Conservation (phyloP, 2,797 vertebrate genomes). For the Percopsis omiscomaycus region DNA sequence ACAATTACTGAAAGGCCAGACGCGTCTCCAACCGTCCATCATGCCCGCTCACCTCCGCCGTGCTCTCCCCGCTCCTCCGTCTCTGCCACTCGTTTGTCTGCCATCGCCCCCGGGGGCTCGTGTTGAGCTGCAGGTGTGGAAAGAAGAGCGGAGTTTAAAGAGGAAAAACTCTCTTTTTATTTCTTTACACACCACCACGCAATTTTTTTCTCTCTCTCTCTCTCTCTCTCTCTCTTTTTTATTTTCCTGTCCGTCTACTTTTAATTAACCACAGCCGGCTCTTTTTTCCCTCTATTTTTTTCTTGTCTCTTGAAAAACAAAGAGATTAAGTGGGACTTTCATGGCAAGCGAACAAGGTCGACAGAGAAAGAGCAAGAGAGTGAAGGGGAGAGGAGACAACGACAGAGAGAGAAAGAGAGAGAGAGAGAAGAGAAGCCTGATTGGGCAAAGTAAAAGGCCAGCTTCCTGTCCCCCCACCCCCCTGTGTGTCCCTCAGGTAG, state of each 20-base stretch:
- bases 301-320: conserved; percentile 28
- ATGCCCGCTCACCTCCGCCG: conserved; percentile 28
- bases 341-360: conserved; percentile 22
- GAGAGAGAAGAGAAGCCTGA: conserved; percentile 53
- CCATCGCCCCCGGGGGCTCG: conserved; percentile 8
- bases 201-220: not conserved
- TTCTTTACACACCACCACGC: not conserved
- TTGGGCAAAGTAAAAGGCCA: conserved; percentile 62
- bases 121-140: conserved; percentile 15
- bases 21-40: conserved; percentile 66
- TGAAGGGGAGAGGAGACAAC: conserved; percentile 20
- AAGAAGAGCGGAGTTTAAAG: conserved; percentile 16
- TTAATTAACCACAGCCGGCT: conserved; percentile 14
- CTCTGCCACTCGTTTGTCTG: conserved; percentile 8
- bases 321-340: conserved; percentile 39
- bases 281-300: conserved; percentile 23
- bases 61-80: conserved; percentile 5
- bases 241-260: conserved; percentile 2
- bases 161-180: conserved; percentile 26
- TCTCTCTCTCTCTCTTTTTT: not conserved
- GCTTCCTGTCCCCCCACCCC: conserved; percentile 40
- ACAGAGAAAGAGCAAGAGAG: conserved; percentile 26
- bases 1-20: conserved; percentile 76
- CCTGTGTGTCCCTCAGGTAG: conserved; percentile 50
- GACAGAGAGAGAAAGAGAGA: conserved; percentile 20